Base-by-base conservation (phyloP, 2,888 invertebrate species). In the Mimas tiliae region DNA sequence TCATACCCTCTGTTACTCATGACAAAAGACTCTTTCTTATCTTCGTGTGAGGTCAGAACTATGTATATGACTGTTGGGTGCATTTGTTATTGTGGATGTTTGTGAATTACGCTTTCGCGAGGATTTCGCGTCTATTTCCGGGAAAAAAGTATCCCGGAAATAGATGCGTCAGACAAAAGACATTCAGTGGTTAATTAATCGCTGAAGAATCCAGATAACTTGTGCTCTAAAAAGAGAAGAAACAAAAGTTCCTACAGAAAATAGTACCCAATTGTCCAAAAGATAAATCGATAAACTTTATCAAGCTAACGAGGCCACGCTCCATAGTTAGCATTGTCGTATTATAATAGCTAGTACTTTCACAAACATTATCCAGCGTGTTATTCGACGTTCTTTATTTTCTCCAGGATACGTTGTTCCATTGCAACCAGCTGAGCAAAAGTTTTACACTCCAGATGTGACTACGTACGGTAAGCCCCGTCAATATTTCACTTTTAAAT, bases 371-470 rank as follows among this genome's bases (percentile, higher is more conserved):
- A 51, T 68, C 50, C 64, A 69, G 62, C 33, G 45, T 45, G 58
- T 19, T 58, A 38, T 38, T 42, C 42, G 42, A 21, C 38, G 19
- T 58, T 27, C 33, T 53, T 53, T 58, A 58, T 58, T 66, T 70
- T 74, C 76, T 73, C 48, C 77, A 94, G 94, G 89, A 65, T 91
- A 85, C 65, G 88, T 93, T 64, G 90, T 93, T 14, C 93, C 93
- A 0, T 75, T 94, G 8, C 93, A 91, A 70, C 93, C 94, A 38
- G 93, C 93, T 1, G 92, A 93, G 73, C 94, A 93, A 74, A 94
- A 93, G 74, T 91, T 90, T 74, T 91, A 84, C 67, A 91, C 91
- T 1, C 91, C 91, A 55, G 94, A 94, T 78, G 91, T 92, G 55
- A 91, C 93, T 27, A 93, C 93, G 12, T 94, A 89, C 74, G 93